These are phyloP conservation scores for Thera obeliscata DNA, from an alignment of 2,888 invertebrate species.

Conservation along the genomic window DNA sequence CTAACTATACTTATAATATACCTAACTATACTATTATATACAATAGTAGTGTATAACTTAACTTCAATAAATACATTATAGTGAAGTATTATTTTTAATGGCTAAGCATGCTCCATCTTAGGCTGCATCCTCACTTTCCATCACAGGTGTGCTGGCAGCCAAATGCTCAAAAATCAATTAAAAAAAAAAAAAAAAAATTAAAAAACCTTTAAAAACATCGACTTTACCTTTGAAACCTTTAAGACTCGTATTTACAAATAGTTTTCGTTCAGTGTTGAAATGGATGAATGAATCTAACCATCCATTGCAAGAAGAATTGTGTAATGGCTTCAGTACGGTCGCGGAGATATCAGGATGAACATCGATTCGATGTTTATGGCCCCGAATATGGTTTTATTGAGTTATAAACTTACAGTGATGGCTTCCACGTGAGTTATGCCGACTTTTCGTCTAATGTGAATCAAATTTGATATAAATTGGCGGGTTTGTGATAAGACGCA, in stretches of 20 bases:
- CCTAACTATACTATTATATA: too few relatives aligned
- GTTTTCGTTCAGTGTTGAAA: constrained; percentile 43
- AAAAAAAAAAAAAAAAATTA: too few relatives aligned
- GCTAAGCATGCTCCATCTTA: too few relatives aligned
- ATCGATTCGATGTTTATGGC: constrained; percentile 62
- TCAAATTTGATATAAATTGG: constrained; percentile 41
- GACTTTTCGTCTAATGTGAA: constrained; percentile 54
- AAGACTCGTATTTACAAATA: not conserved
- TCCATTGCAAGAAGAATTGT: constrained; percentile 59
- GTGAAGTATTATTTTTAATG: too few relatives aligned
- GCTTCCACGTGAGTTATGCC: constrained; percentile 54
- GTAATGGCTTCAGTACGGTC: constrained; percentile 64
- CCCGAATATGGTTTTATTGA: constrained; percentile 69
- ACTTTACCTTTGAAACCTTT: too few relatives aligned
- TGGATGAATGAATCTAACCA: constrained; percentile 33
- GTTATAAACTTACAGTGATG: constrained; percentile 66
- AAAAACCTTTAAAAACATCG: too few relatives aligned
- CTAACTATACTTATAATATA: too few relatives aligned
- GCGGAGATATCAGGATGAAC: constrained; percentile 60
- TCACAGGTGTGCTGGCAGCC: too few relatives aligned
- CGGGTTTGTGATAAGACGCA: constrained; percentile 31
- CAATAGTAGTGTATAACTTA: too few relatives aligned
- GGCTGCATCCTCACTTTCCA: too few relatives aligned
- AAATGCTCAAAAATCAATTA: too few relatives aligned
- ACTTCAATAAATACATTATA: too few relatives aligned